Conservation (phyloP, 2,888 invertebrate species). For the Pycnomerus fuliginosus region DNA sequence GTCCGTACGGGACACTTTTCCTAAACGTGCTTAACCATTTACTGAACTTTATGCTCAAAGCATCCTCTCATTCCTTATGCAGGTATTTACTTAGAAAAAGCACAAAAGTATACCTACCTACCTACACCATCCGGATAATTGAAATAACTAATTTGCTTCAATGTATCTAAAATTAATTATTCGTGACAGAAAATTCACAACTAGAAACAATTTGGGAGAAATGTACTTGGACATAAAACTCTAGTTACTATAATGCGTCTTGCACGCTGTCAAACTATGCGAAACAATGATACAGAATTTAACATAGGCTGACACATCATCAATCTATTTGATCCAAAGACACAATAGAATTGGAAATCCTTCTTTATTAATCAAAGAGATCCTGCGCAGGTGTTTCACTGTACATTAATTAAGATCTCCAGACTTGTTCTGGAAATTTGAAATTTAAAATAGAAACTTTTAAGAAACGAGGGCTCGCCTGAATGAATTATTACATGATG, state of each 20-base stretch:
- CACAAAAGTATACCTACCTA: too few relatives aligned
- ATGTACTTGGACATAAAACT: slow-evolving; percentile 9
- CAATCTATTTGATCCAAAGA: slow-evolving; percentile 17
- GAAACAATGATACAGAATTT: slow-evolving; percentile 18
- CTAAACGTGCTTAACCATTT: too few relatives aligned
- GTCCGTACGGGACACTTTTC: too few relatives aligned
- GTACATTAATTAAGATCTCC: slow-evolving; percentile 27
- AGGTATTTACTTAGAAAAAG: too few relatives aligned
- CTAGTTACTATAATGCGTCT: too few relatives aligned
- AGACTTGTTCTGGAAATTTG: slow-evolving; percentile 20
- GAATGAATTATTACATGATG: slow-evolving; percentile 20
- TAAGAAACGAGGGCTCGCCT: slow-evolving; percentile 13
- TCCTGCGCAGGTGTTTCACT: slow-evolving; percentile 25
- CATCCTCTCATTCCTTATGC: too few relatives aligned
- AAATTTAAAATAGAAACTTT: slow-evolving; percentile 27
- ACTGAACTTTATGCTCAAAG: too few relatives aligned
- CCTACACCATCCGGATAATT: too few relatives aligned
- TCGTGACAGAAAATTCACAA: too few relatives aligned
- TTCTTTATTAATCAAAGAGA: slow-evolving; percentile 27
- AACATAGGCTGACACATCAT: slow-evolving; percentile 16
- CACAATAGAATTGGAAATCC: slow-evolving; percentile 22
- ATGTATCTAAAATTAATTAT: too few relatives aligned
- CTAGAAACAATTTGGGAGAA: too few relatives aligned
- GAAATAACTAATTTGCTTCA: too few relatives aligned
- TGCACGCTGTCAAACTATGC: slow-evolving; percentile 6